phyloP scores from a whole-genome alignment of 2,888 invertebrate genomes.

The Melitaea athalia region DNA sequence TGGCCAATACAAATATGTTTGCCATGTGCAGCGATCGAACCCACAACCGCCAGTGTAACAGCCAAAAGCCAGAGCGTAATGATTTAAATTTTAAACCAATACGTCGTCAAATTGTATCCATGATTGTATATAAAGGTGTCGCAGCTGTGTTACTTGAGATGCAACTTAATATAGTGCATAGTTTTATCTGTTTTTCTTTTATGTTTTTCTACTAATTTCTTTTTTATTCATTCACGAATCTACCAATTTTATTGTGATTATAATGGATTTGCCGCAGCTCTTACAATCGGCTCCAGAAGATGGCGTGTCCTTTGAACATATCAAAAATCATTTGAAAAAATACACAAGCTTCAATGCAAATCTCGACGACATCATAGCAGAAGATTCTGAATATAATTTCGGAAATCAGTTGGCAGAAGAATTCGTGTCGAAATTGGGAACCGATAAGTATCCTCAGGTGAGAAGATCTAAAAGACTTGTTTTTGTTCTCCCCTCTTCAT shows the following conservation, averaged over 20 bases:
- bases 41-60: too few species aligned
- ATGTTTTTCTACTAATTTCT: too few species aligned
- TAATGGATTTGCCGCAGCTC: conserved; percentile 49
- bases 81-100: too few species aligned
- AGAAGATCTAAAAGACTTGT: not conserved
- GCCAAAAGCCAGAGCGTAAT: too few species aligned
- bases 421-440: conserved; percentile 89
- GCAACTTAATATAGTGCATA: not conserved
- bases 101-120: too few species aligned
- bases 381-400: conserved; percentile 95
- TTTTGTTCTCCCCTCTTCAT: too few species aligned
- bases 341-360: conserved; percentile 75
- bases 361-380: conserved; percentile 90
- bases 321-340: conserved; percentile 86
- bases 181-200: too few species aligned
- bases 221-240: not conserved
- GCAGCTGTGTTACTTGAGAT: too few species aligned
- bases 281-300: conserved; percentile 58
- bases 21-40: too few species aligned
- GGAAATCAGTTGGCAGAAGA: conserved; percentile 91
- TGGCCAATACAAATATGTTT: too few species aligned
- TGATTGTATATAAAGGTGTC: too few species aligned
- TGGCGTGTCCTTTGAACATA: conserved; percentile 83
- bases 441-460: conserved; percentile 84
- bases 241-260: not conserved